phyloP scores from a whole-genome alignment of 2,888 invertebrate species.

The Arctia plantaginis region DNA sequence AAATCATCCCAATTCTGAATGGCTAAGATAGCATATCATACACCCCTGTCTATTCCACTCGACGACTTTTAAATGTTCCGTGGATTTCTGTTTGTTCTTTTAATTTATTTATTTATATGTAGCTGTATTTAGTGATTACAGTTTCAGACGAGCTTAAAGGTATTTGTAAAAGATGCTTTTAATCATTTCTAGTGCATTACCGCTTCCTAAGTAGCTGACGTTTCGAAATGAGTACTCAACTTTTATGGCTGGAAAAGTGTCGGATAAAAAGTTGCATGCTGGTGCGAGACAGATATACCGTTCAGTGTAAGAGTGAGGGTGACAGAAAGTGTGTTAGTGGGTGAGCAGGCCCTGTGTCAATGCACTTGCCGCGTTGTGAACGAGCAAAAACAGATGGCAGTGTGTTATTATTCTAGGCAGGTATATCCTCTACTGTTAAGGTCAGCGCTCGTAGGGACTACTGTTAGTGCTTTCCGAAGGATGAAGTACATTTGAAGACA shows the following conservation, averaged over 20 bases:
- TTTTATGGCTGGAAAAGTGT: slow-evolving; percentile 77
- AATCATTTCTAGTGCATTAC: slow-evolving; percentile 47
- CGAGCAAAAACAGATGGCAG: slow-evolving; percentile 35
- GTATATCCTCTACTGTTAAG: neutral
- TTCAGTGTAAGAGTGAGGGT: slow-evolving; percentile 56
- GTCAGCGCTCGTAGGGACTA: neutral
- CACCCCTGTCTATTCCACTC: neutral
- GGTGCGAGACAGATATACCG: slow-evolving; percentile 57
- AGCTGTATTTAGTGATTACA: neutral
- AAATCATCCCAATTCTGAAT: neutral
- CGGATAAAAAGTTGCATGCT: slow-evolving; percentile 66
- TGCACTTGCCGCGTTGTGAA: slow-evolving; percentile 62
- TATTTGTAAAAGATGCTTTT: slow-evolving; percentile 13
- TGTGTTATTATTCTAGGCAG: slow-evolving; percentile 34
- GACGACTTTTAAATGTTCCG: neutral
- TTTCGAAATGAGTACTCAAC: slow-evolving; percentile 70
- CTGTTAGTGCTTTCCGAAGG: neutral
- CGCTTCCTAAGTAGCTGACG: slow-evolving; percentile 48
- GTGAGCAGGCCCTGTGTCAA: slow-evolving; percentile 73
- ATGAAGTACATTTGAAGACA: neutral
- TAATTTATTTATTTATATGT: neutral
- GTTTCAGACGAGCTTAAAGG: neutral
- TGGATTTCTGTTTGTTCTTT: neutral
- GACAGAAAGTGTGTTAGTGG: slow-evolving; percentile 78
- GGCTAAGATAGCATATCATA: neutral